Percentiles rank a stretch among this genome's conserved stretches.
Conservation (phyloP, 1,140 invertebrate genomes). For the Trissolcus basalis region DNA sequence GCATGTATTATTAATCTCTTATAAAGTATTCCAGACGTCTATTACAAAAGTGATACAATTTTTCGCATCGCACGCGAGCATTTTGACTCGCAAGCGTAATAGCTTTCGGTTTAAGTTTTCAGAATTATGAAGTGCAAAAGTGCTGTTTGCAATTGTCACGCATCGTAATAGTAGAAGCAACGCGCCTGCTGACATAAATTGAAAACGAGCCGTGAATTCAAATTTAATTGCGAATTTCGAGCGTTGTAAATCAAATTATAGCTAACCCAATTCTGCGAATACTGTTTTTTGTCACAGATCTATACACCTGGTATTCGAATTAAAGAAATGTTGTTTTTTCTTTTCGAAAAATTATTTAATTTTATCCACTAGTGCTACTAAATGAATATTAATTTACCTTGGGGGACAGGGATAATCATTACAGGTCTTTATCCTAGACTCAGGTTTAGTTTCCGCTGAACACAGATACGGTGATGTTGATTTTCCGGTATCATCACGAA, state of each 20-base stretch:
- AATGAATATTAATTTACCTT: constrained; percentile 71
- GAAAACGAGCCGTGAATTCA: constrained; percentile 36
- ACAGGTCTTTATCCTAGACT: constrained; percentile 91
- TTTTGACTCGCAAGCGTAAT: constrained; percentile 21
- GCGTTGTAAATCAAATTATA: not conserved
- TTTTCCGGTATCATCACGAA: constrained; percentile 89
- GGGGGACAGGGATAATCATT: constrained; percentile 95
- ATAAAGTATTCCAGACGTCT: constrained; percentile 35
- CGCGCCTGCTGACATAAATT: constrained; percentile 18
- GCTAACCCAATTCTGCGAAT: not conserved
- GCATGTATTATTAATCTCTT: constrained; percentile 39
- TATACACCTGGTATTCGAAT: no score
- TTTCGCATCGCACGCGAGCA: constrained; percentile 30
- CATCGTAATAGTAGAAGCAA: constrained; percentile 10
- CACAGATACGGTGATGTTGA: constrained; percentile 89
- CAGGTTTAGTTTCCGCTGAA: constrained; percentile 87
- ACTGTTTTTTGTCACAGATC: no score
- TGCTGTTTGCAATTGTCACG: constrained; percentile 35
- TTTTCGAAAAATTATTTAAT: no score
- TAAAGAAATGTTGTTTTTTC: no score
- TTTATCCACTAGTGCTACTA: no score
- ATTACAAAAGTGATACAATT: constrained; percentile 43
- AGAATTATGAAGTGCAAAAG: constrained; percentile 36
- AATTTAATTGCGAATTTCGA: not conserved
- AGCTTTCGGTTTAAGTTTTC: constrained; percentile 31